Conservation (phyloP, 2,797 vertebrate genomes). For the Pangasius mekongensis region DNA sequence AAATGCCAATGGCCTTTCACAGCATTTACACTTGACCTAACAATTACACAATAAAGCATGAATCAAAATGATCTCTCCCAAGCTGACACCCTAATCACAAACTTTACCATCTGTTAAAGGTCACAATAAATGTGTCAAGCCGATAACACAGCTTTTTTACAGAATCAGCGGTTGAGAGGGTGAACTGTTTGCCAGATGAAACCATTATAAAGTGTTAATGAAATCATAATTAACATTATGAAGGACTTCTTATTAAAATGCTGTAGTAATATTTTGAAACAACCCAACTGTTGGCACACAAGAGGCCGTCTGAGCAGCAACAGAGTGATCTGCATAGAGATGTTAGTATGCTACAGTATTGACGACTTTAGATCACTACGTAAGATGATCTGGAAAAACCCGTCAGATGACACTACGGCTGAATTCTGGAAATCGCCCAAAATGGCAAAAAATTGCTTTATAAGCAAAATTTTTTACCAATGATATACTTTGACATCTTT, state of each 20-base stretch:
- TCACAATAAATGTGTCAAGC: constrained; percentile 28
- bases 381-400: neutral
- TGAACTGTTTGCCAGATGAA: constrained; percentile 4
- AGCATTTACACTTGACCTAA: constrained; percentile 19
- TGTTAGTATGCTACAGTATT: constrained; percentile 29
- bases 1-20: constrained; percentile 8
- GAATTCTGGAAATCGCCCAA: neutral
- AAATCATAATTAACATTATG: neutral
- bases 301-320: constrained; percentile 10
- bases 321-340: neutral
- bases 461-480: neutral
- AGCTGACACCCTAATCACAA: constrained; percentile 31
- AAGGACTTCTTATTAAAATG: neutral
- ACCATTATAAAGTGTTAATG: constrained; percentile 2
- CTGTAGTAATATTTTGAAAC: neutral
- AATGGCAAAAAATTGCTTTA: neutral
- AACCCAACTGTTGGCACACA: neutral
- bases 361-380: neutral
- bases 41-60: constrained; percentile 28
- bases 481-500: neutral
- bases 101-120: constrained; percentile 36
- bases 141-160: constrained; percentile 15
- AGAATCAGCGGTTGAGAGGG: constrained; percentile 5
- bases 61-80: constrained; percentile 16
- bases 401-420: neutral